phyloP scores from a whole-genome alignment of 1,140 invertebrate species.

The Drosophila pachea region DNA sequence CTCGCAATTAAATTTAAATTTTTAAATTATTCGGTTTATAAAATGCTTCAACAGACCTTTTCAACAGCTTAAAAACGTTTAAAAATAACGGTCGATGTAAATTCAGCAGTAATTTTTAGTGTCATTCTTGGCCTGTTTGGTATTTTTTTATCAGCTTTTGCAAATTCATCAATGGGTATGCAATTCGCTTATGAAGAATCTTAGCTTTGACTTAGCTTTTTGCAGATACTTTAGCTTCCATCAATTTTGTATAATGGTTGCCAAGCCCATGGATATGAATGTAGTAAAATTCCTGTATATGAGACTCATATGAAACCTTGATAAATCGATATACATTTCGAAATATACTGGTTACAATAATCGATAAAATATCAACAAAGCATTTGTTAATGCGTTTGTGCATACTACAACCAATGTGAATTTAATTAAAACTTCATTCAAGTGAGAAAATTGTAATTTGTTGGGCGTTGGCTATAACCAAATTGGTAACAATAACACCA shows the following conservation, averaged over 20 bases:
- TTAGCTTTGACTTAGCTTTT: not conserved
- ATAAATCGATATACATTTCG: conserved; percentile 21
- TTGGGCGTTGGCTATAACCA: conserved; percentile 55
- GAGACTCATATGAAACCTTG: not conserved
- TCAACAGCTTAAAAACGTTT: too few species aligned
- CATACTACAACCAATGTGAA: conserved; percentile 28
- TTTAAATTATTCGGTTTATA: too few species aligned
- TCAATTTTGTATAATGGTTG: too few species aligned
- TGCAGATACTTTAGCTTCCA: not conserved
- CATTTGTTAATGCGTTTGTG: conserved; percentile 18
- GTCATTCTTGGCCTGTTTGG: too few species aligned
- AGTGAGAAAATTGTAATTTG: conserved; percentile 25
- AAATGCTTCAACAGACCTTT: too few species aligned
- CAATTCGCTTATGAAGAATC: too few species aligned
- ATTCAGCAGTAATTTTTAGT: too few species aligned
- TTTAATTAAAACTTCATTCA: conserved; percentile 37
- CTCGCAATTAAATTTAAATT: too few species aligned
- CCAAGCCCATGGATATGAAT: too few species aligned
- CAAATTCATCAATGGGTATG: too few species aligned
- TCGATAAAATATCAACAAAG: conserved; percentile 43
- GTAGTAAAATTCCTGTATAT: not conserved
- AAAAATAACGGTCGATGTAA: too few species aligned
- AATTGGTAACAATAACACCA: conserved; percentile 22
- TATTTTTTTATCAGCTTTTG: too few species aligned
- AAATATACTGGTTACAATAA: conserved; percentile 8